Evolutionary conservation across 1,140 invertebrate species (phyloP).

Genomic region (Drosophila pectinifera): DNA sequence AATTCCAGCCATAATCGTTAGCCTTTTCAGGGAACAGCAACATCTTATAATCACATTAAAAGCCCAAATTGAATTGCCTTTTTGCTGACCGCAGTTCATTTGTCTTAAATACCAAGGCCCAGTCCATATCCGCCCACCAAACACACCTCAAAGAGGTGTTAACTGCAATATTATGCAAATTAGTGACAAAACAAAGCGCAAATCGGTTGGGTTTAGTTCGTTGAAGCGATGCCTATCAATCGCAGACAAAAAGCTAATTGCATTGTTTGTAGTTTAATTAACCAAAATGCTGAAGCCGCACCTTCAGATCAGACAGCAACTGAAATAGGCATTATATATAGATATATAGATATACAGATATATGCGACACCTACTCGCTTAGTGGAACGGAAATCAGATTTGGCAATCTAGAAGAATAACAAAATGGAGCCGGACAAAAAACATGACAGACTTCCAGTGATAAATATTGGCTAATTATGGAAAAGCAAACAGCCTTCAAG

Average conservation of each 20-base stretch:
- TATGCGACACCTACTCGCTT: slow-evolving; percentile 40
- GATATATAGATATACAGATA: slow-evolving; percentile 20
- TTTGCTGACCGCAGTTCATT: slow-evolving; percentile 23
- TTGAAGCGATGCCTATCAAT: slow-evolving; percentile 64
- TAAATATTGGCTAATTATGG: slow-evolving; percentile 73
- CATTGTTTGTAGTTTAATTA: slow-evolving; percentile 67
- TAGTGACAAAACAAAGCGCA: slow-evolving; percentile 34
- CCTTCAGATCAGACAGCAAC: slow-evolving; percentile 31
- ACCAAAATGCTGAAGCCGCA: slow-evolving; percentile 52
- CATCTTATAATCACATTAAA: slow-evolving; percentile 37
- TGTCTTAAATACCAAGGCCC: slow-evolving; percentile 17
- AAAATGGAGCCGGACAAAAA: slow-evolving; percentile 26
- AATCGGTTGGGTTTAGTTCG: slow-evolving; percentile 12
- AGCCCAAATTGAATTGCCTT: slow-evolving; percentile 24
- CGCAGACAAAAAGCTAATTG: slow-evolving; percentile 62
- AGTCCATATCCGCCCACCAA: slow-evolving; percentile 9
- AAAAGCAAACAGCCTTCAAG: slow-evolving; percentile 47
- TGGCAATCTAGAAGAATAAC: slow-evolving; percentile 40
- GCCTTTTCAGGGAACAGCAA: slow-evolving; percentile 3
- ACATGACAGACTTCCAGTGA: slow-evolving; percentile 49
- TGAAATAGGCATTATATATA: slow-evolving; percentile 21
- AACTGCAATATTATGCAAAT: slow-evolving; percentile 76
- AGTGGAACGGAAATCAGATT: slow-evolving; percentile 43
- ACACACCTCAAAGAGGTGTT: slow-evolving; percentile 62
- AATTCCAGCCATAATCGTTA: slow-evolving; percentile 6